A percentile compares a stretch with the other conserved stretches of the same genome.
These are phyloP conservation scores for Fundulus diaphanus DNA, from an alignment of 2,797 vertebrate species.

Conservation along the genomic window DNA sequence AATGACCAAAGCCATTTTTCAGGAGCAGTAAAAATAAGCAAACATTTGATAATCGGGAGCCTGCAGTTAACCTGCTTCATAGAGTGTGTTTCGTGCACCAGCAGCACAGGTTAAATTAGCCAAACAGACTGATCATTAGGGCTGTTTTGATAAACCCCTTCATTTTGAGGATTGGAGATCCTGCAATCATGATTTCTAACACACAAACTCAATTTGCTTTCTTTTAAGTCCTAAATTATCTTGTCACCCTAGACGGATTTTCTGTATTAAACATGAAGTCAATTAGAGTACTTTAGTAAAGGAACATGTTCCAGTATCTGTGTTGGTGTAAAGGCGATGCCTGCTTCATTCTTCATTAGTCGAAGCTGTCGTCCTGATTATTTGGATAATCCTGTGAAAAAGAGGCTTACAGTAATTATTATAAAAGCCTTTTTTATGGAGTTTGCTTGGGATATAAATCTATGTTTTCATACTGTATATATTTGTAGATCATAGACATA, in stretches of 20 bases:
- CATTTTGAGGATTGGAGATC: not conserved
- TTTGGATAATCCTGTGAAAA: not conserved
- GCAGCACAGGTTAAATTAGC: not conserved
- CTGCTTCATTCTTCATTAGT: not conserved
- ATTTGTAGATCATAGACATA: not conserved
- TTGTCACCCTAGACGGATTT: not conserved
- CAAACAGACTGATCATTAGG: not conserved
- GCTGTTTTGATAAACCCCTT: not conserved
- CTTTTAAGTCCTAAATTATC: too few species aligned
- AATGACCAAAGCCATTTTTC: not conserved
- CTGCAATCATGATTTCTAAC: not conserved
- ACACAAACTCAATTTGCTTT: too few species aligned
- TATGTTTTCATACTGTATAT: not conserved
- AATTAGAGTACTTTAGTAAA: not conserved
- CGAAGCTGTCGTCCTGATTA: not conserved
- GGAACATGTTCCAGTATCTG: not conserved
- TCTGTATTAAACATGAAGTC: not conserved
- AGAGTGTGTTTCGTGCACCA: not conserved
- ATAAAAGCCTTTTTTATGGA: not conserved
- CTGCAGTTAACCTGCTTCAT: not conserved
- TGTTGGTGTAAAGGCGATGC: not conserved
- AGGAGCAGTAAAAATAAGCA: not conserved
- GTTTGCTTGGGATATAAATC: not conserved
- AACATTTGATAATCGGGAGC: not conserved
- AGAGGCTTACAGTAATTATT: constrained; percentile 3